Base-by-base conservation (phyloP, 2,888 invertebrate genomes). In the Nezara viridula region DNA sequence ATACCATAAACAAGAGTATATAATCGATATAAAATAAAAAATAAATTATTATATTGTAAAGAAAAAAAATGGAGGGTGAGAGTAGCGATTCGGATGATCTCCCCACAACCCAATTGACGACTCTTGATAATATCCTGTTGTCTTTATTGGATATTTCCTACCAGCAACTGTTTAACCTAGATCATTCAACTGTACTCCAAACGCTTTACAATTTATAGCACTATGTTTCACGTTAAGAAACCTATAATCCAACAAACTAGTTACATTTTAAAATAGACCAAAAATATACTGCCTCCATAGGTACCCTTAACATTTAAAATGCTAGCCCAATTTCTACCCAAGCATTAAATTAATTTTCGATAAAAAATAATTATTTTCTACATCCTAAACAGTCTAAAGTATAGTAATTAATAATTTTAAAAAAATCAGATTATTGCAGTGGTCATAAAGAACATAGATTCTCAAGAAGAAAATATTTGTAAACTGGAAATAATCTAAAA, bases 61-160 rank as follows among this genome's bases (percentile, higher is more conserved):
- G 37, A 73, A 73, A 27, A 73, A 73, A 27, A 1, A 73, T 19
- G 66, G 9, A 27, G 37, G 7, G 19, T 73, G 19, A 37, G 10
- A 21, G 66, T 37, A 73, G 19, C 32, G 27, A 73, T 73, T 37
- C 37, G 32, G 32, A 37, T 37, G 32, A 7, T 73, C 37, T 27
- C 66, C 66, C 66, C 66, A 81, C 81, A 44, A 47, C 81, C 81
- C 44, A 47, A 40, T 47, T 81, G 44, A 81, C 81, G 44, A 44
- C 44, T 81, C 37, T 40, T 21, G 77, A 7, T 47, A 81, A 81
- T 47, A 81, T 81, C 81, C 81, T 81, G 44, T 81, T 81, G 81
- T 81, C 81, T 81, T 47, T 81, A 81, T 81, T 81, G 81, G 81
- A n/a, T 44, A 47, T 81, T 44, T 81, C 81, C 81, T 44, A 81